These are phyloP conservation scores for Drosophila arawakana DNA, from an alignment of 1,140 invertebrate species.

Conservation along the genomic window DNA sequence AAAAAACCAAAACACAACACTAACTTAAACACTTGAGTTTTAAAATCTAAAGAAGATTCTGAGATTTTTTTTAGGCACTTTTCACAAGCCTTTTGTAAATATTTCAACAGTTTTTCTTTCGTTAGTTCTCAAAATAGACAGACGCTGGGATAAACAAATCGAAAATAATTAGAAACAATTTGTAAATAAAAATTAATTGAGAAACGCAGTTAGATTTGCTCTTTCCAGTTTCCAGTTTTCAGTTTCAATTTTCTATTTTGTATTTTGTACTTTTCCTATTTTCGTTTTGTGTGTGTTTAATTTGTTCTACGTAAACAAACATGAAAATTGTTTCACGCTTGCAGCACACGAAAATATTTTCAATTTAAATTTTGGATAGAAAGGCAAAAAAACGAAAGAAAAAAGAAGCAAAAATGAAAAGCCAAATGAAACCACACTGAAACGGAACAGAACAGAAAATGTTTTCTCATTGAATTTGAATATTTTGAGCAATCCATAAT, in stretches of 20 bases:
- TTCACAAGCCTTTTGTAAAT: constrained; percentile 6
- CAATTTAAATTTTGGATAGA: constrained; percentile 62
- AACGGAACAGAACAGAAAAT: constrained; percentile 33
- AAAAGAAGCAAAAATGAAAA: constrained; percentile 22
- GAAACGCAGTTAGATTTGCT: constrained; percentile 43
- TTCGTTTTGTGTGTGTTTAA: constrained; percentile 52
- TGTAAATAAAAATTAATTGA: constrained; percentile 67
- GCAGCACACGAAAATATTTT: constrained; percentile 79
- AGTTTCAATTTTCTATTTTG: constrained; percentile 28
- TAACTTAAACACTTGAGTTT: constrained; percentile 29
- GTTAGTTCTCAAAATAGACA: constrained; percentile 63
- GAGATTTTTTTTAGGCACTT: constrained; percentile 13
- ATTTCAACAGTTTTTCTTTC: constrained; percentile 45
- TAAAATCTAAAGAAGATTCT: constrained; percentile 1
- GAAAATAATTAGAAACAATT: constrained; percentile 75
- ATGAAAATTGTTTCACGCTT: constrained; percentile 75
- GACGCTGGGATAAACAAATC: constrained; percentile 63
- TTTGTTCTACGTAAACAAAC: constrained; percentile 72
- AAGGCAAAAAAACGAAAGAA: constrained; percentile 34
- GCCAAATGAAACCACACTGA: constrained; percentile 43
- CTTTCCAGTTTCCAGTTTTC: constrained; percentile 43
- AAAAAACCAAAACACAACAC: constrained; percentile 1
- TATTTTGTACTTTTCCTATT: constrained; percentile 39
- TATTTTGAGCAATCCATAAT: constrained; percentile 76
- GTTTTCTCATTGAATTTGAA: constrained; percentile 69